Evolutionary conservation across 1,140 invertebrate genomes (phyloP).

Genomic region (Anoplophora glabripennis): DNA sequence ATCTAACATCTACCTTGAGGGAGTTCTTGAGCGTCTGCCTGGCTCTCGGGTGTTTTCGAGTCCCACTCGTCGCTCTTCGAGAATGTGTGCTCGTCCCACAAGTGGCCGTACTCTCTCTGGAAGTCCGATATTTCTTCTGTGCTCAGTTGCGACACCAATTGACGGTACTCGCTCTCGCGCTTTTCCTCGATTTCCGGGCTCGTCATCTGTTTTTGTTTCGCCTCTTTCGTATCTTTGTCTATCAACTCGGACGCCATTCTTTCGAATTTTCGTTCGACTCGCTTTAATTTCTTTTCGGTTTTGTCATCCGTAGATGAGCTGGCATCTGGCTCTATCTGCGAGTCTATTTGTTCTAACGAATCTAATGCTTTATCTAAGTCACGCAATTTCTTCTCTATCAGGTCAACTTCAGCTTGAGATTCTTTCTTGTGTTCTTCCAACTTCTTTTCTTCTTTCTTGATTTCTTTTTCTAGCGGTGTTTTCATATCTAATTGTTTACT

Average conservation of each 20-base stretch:
- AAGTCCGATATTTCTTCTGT: slow-evolving; percentile 53
- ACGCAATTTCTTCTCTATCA: slow-evolving; percentile 44
- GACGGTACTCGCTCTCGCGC: slow-evolving; percentile 53
- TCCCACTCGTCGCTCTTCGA: slow-evolving; percentile 50
- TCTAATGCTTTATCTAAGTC: slow-evolving; percentile 47
- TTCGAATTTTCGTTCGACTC: slow-evolving; percentile 59
- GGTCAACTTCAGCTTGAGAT: slow-evolving; percentile 37
- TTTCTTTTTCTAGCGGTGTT: not conserved
- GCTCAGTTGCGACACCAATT: slow-evolving; percentile 52
- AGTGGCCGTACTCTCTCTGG: slow-evolving; percentile 47
- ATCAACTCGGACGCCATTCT: slow-evolving; percentile 53
- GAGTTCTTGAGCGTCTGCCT: slow-evolving; percentile 46
- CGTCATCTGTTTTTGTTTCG: slow-evolving; percentile 40
- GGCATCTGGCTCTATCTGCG: slow-evolving; percentile 2
- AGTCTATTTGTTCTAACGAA: slow-evolving; percentile 38
- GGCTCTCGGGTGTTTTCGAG: slow-evolving; percentile 49
- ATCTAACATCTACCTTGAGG: slow-evolving; percentile 50
- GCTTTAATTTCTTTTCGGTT: slow-evolving; percentile 47
- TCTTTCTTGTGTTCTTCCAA: slow-evolving; percentile 27
- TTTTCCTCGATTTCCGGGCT: slow-evolving; percentile 47
- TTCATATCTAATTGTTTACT: slow-evolving; percentile 13
- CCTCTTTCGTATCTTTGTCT: slow-evolving; percentile 39
- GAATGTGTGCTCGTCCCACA: slow-evolving; percentile 52
- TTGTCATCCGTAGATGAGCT: slow-evolving; percentile 26
- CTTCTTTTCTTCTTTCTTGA: slow-evolving; percentile 12